phyloP scores from a whole-genome alignment of 2,113 vertebrate genomes.

The Corydoras sp. region DNA sequence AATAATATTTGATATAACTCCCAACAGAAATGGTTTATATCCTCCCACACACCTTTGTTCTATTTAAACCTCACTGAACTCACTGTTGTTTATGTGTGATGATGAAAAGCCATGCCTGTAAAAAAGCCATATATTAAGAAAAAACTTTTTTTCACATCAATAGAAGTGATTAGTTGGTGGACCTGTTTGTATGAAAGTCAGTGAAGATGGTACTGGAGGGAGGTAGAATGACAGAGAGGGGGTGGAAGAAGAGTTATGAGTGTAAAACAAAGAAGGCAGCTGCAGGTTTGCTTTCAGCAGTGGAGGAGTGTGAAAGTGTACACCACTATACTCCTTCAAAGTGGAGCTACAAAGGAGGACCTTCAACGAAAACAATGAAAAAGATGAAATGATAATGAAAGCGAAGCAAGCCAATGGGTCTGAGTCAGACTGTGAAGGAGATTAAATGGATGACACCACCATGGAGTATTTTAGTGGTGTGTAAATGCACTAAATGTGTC shows the following conservation, averaged over 20 bases:
- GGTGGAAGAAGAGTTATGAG: neutral
- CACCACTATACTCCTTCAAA: constrained; percentile 1
- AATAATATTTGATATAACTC: no score
- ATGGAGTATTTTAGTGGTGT: constrained; percentile 1
- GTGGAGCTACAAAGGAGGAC: neutral
- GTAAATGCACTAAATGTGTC: constrained; percentile 1
- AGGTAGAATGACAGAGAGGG: constrained; percentile 3
- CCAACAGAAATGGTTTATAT: no score
- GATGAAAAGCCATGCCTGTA: no score
- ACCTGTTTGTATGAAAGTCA: no score
- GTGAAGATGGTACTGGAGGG: neutral
- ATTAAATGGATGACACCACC: neutral
- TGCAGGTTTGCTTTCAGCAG: neutral
- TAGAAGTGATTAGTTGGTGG: no score
- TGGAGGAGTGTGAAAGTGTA: constrained; percentile 25
- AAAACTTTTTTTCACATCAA: no score
- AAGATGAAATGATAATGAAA: neutral
- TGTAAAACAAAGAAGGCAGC: neutral
- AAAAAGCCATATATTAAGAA: no score
- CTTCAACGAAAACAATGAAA: constrained; percentile 5
- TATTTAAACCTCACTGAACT: no score
- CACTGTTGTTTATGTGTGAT: no score
- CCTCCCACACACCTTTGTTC: no score
- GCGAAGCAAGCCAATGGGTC: neutral
- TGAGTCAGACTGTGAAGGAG: neutral